phyloP scores from a whole-genome alignment of 2,888 invertebrate species.

The Conistra vaccinii region DNA sequence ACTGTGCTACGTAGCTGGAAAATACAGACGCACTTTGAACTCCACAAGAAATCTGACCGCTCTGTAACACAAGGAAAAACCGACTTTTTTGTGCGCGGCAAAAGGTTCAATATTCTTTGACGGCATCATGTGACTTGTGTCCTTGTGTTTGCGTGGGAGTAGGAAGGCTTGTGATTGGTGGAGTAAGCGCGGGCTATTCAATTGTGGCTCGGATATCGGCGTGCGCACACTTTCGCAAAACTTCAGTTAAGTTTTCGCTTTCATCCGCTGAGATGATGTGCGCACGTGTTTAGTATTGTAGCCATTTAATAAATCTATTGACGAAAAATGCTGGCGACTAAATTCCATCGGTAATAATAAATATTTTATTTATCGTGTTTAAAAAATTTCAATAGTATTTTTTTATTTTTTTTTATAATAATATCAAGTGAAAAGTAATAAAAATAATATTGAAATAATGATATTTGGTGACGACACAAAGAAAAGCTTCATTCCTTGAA shows the following conservation, averaged over 20 bases:
- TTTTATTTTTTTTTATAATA: background rate
- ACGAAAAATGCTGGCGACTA: slow-evolving; percentile 57
- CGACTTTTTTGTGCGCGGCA: slow-evolving; percentile 23
- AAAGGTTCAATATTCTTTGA: slow-evolving; percentile 73
- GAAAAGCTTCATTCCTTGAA: background rate
- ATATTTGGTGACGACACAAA: background rate
- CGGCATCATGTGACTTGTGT: slow-evolving; percentile 75
- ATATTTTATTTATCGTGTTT: background rate
- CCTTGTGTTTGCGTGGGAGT: slow-evolving; percentile 82
- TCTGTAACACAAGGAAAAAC: slow-evolving; percentile 40
- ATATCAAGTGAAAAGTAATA: background rate
- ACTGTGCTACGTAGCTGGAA: slow-evolving; percentile 58
- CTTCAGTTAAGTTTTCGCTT: slow-evolving; percentile 85
- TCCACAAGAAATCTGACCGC: slow-evolving; percentile 63
- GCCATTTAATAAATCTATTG: slow-evolving; percentile 47
- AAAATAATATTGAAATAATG: background rate
- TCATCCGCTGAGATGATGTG: slow-evolving; percentile 83
- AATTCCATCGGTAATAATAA: slow-evolving; percentile 62
- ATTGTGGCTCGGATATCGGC: slow-evolving; percentile 80
- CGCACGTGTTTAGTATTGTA: slow-evolving; percentile 72
- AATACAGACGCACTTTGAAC: slow-evolving; percentile 68
- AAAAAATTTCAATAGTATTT: background rate
- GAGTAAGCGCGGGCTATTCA: slow-evolving; percentile 84
- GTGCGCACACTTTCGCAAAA: slow-evolving; percentile 87
- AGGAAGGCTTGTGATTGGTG: slow-evolving; percentile 79